Base-by-base conservation (phyloP, 2,797 vertebrate genomes). In the Enteromius anoplus region DNA sequence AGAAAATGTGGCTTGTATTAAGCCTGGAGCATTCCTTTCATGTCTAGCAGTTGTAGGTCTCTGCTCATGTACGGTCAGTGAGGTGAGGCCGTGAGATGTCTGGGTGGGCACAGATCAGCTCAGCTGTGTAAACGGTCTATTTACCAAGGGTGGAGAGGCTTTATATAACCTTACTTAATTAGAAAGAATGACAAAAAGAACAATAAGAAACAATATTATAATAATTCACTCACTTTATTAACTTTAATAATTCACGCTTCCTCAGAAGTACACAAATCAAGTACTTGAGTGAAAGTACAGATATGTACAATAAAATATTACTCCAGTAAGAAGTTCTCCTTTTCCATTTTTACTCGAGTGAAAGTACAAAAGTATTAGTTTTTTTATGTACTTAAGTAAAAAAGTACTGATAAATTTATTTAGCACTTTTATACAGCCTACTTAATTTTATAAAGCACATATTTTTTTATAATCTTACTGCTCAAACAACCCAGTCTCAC, bases 81-180 rank as follows among this genome's bases (percentile, higher is more conserved):
- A 62, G 37, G 14, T 62, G 55, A 76, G 4, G 8, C 55, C 11
- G 8, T 76, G 14, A 49, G 75, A 78, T 40, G 42, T 78, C 17
- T 29, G 23, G 42, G 60, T 65, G 60, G 45, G 47, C 75, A 65
- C 42, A 78, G 58, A 65, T 49, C 40, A 29, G 17, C 42, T 78
- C 55, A 76, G 55, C n/a, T n/a, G n/a, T n/a, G n/a, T n/a, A 85
- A 90, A 88, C 65, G 85, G 85, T 87, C 91, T 93, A 88, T 92
- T 92, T 91, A 90, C 85, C 37, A 21, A 80, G 90, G 82, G 87
- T 90, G 86, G 82, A 89, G 87, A 77, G 83, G 71, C 85, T 85
- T 78, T 75, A 79, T 80, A 68, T 81, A 32, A 66, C 84, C 90
- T 77, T 2, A 45, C n/a, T n/a, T 42, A 42, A 40, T 75, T 64